phyloP scores from a whole-genome alignment of 2,888 invertebrate genomes.

The Andrena dorsata region DNA sequence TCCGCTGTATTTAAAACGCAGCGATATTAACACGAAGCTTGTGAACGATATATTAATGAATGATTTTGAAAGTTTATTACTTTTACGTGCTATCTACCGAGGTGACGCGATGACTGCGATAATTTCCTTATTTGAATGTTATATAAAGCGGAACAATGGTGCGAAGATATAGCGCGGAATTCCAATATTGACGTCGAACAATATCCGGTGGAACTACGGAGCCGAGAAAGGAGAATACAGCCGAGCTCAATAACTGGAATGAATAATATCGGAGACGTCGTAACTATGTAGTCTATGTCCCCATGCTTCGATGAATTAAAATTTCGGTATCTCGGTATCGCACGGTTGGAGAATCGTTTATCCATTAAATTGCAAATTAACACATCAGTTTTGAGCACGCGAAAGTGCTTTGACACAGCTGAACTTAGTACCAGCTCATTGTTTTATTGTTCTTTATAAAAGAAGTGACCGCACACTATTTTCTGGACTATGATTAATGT shows the following conservation, averaged over 20 bases:
- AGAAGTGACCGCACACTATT: too few species aligned
- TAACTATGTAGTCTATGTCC: constrained; percentile 61
- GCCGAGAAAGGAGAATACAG: constrained; percentile 61
- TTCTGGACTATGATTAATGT: too few species aligned
- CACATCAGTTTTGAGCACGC: neutral
- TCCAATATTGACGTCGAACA: constrained; percentile 73
- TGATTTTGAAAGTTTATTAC: constrained; percentile 7
- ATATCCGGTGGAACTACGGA: constrained; percentile 65
- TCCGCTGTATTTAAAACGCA: neutral
- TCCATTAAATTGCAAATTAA: neutral
- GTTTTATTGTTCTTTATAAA: too few species aligned
- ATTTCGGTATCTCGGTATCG: constrained; percentile 43
- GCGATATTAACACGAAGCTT: neutral
- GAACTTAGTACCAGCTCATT: neutral
- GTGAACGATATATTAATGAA: neutral
- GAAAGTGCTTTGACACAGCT: neutral
- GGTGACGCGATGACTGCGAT: constrained; percentile 36
- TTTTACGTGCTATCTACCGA: neutral
- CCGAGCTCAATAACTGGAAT: constrained; percentile 66
- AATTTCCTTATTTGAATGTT: constrained; percentile 71
- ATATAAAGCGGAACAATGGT: constrained; percentile 61
- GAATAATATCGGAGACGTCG: constrained; percentile 68
- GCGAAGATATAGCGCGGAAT: constrained; percentile 65
- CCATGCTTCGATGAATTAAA: constrained; percentile 39
- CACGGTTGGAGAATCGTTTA: neutral